These are phyloP conservation scores for Linnaemya vulpina DNA, from an alignment of 2,888 invertebrate genomes.

Conservation along the genomic window DNA sequence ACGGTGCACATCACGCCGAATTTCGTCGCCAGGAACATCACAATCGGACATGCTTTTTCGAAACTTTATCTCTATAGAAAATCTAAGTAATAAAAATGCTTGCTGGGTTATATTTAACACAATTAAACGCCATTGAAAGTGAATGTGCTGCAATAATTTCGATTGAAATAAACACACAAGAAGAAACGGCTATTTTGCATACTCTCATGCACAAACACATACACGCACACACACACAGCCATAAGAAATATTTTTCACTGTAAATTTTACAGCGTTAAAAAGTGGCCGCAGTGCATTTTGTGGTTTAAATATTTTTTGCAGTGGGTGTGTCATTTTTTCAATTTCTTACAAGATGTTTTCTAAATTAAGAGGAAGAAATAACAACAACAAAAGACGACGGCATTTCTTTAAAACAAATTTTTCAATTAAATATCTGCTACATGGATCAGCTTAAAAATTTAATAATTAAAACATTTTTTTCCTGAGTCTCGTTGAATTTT, in stretches of 20 bases:
- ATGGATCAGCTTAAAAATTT: background rate
- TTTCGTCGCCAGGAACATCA: too few species aligned
- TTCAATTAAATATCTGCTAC: background rate
- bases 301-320: background rate
- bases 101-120: constrained; percentile 11
- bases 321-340: constrained; percentile 25
- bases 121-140: constrained; percentile 44
- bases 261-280: background rate
- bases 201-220: background rate
- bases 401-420: background rate
- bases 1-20: too few species aligned
- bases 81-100: background rate
- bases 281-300: background rate
- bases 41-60: too few species aligned
- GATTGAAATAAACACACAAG: constrained; percentile 20
- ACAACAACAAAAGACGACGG: background rate
- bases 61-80: too few species aligned
- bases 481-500: background rate
- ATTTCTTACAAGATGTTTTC: background rate
- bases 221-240: background rate
- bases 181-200: constrained; percentile 44
- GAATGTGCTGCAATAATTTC: constrained; percentile 42
- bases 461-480: background rate
- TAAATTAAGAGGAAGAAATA: background rate
- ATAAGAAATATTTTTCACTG: constrained; percentile 10